These are phyloP conservation scores for Caenorhabditis sinica DNA, from an alignment of 2,888 invertebrate species.

Conservation along the genomic window DNA sequence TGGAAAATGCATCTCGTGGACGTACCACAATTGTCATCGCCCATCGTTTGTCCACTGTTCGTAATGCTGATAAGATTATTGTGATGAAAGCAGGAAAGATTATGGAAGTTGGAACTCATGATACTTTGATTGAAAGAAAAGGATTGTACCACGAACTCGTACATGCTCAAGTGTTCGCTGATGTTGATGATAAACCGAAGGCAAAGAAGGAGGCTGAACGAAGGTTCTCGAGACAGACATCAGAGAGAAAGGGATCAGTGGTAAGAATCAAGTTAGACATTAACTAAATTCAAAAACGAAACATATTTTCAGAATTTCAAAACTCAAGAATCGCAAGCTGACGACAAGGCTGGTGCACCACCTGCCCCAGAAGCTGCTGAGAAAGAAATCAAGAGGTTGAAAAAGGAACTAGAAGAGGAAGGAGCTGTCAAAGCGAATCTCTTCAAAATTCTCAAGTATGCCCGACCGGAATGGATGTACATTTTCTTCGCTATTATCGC, in stretches of 20 bases:
- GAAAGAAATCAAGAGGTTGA: conserved; percentile 69
- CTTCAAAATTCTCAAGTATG: conserved; percentile 83
- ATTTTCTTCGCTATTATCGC: conserved; percentile 84
- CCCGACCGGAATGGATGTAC: conserved; percentile 84
- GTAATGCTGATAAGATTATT: conserved; percentile 85
- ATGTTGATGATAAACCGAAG: conserved; percentile 67
- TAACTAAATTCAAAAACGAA: not conserved
- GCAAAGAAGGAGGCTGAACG: conserved; percentile 33
- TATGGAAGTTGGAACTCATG: conserved; percentile 87
- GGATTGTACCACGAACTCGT: conserved; percentile 88
- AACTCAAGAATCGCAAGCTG: conserved; percentile 39
- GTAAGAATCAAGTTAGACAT: too few species aligned
- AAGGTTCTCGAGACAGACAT: conserved; percentile 51
- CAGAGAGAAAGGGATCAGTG: conserved; percentile 40
- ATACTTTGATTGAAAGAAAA: conserved; percentile 86
- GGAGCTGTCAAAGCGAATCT: conserved; percentile 76
- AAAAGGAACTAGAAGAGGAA: conserved; percentile 77
- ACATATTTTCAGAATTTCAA: conserved; percentile 40
- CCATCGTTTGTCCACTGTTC: conserved; percentile 85
- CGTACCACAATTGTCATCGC: conserved; percentile 85
- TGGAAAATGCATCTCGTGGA: conserved; percentile 79
- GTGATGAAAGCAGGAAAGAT: conserved; percentile 84
- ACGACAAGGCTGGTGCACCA: conserved; percentile 20
- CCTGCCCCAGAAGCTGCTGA: conserved; percentile 52
- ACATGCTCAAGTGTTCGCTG: conserved; percentile 79